These are phyloP conservation scores for Chaenocephalus aceratus DNA, from an alignment of 2,113 vertebrate genomes.

Conservation along the genomic window DNA sequence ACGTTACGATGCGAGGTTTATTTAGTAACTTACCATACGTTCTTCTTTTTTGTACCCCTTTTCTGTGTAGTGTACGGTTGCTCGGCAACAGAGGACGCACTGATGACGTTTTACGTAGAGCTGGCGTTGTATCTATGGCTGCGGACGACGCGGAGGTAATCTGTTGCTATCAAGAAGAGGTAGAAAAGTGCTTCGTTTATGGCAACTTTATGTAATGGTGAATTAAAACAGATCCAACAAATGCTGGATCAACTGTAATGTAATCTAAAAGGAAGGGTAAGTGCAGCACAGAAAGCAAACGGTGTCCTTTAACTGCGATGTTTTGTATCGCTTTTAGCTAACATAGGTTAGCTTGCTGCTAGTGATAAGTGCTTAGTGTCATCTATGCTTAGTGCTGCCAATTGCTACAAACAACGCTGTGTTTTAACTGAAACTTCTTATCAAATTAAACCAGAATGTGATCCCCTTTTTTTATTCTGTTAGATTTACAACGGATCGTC, in stretches of 20 bases:
- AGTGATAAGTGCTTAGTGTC: slow-evolving; percentile 12
- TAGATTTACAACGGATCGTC: neutral
- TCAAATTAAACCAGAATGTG: neutral
- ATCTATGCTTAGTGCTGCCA: neutral
- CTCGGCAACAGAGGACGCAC: slow-evolving; percentile 54
- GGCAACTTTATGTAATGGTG: neutral
- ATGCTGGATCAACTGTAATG: rapidly evolving
- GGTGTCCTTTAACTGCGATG: neutral
- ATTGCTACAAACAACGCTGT: neutral
- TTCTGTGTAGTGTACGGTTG: slow-evolving; percentile 20
- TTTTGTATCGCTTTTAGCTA: slow-evolving; percentile 9
- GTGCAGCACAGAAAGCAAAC: neutral
- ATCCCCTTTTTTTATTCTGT: neutral
- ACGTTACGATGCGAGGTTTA: rapidly evolving
- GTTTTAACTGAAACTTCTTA: neutral
- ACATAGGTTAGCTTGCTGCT: slow-evolving; percentile 42
- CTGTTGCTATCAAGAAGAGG: slow-evolving; percentile 18
- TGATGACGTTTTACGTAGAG: slow-evolving; percentile 56
- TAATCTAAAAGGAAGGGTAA: neutral
- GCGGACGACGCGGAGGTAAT: slow-evolving; percentile 78
- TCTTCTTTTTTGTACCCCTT: neutral
- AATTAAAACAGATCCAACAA: neutral
- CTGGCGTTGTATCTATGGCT: slow-evolving; percentile 81
- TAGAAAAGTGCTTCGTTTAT: neutral
- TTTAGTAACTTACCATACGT: slow-evolving; percentile 21